Conservation (phyloP, 2,888 invertebrate genomes). For the Ellobium chinense region DNA sequence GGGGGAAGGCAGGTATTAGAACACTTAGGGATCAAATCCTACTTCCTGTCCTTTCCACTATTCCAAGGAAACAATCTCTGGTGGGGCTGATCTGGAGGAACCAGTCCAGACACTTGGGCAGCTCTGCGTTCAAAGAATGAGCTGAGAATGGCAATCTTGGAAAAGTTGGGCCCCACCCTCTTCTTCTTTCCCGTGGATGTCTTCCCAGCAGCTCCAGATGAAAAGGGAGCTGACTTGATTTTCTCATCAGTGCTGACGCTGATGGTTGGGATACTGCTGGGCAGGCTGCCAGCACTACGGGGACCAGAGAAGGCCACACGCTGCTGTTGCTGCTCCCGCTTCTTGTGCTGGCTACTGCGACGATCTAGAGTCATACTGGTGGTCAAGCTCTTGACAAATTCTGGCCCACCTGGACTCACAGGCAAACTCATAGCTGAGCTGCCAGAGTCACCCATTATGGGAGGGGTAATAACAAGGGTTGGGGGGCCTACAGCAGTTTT, state of each 20-base stretch:
- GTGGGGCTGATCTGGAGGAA: conserved; percentile 33
- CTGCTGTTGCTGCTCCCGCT: conserved; percentile 23
- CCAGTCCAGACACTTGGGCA: conserved; percentile 41
- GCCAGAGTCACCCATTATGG: conserved; percentile 43
- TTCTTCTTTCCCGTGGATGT: conserved; percentile 40
- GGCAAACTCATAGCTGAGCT: conserved; percentile 31
- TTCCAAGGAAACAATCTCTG: conserved; percentile 42
- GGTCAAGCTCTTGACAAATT: conserved; percentile 68
- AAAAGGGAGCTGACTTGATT: conserved; percentile 24
- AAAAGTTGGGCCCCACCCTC: conserved; percentile 50
- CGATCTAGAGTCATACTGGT: conserved; percentile 71
- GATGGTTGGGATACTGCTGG: conserved; percentile 34
- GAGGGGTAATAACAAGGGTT: conserved; percentile 55
- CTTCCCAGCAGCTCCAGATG: conserved; percentile 13
- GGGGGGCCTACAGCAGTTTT: conserved; percentile 29
- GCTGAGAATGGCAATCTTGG: conserved; percentile 73
- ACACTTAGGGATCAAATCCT: conserved; percentile 28
- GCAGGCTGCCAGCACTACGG: conserved; percentile 43
- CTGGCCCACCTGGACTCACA: conserved; percentile 51
- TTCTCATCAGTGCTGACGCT: conserved; percentile 48
- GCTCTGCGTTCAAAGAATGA: conserved; percentile 73
- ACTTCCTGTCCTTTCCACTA: conserved; percentile 37
- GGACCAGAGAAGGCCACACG: conserved; percentile 30
- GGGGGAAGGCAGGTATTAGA: background rate
- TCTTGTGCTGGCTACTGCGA: conserved; percentile 47